Percentiles rank a stretch among this genome's conserved stretches.
Evolutionary conservation across 2,797 vertebrate genomes (phyloP).

Genomic region (Gambelia wislizenii): DNA sequence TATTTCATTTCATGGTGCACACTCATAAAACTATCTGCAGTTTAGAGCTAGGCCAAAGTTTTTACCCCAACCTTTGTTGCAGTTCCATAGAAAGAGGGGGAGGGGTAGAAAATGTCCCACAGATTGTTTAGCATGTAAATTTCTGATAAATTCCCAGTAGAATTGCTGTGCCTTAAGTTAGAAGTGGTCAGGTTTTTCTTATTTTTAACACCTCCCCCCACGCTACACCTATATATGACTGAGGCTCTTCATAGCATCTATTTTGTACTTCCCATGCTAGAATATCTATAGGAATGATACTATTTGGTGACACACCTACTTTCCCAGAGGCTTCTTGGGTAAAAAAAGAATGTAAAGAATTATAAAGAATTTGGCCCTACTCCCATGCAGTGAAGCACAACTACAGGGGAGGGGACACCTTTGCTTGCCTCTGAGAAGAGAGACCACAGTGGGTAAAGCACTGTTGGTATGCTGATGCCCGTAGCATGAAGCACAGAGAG

Average conservation of each 20-base stretch:
- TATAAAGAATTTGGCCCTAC: too few species aligned
- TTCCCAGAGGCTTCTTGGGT: too few species aligned
- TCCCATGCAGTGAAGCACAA: too few species aligned
- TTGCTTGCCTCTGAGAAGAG: too few species aligned
- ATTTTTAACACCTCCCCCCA: not conserved
- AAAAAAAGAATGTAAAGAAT: too few species aligned
- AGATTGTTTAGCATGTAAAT: not conserved
- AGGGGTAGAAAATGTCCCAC: not conserved
- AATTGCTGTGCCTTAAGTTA: not conserved
- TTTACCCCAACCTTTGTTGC: not conserved
- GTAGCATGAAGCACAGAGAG: too few species aligned
- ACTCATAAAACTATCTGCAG: not conserved
- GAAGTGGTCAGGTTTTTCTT: not conserved
- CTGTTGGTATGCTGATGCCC: too few species aligned
- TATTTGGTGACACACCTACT: not conserved
- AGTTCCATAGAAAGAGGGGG: not conserved
- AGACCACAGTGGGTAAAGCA: too few species aligned
- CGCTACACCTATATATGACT: not conserved
- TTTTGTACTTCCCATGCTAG: not conserved
- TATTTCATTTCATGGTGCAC: not conserved
- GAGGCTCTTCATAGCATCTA: not conserved
- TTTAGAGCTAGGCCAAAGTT: not conserved
- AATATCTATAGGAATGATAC: not conserved
- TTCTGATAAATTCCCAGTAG: too few species aligned
- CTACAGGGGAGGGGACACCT: too few species aligned